These are phyloP conservation scores for Alectura lathami DNA, from an alignment of 2,113 vertebrate species.

Conservation along the genomic window DNA sequence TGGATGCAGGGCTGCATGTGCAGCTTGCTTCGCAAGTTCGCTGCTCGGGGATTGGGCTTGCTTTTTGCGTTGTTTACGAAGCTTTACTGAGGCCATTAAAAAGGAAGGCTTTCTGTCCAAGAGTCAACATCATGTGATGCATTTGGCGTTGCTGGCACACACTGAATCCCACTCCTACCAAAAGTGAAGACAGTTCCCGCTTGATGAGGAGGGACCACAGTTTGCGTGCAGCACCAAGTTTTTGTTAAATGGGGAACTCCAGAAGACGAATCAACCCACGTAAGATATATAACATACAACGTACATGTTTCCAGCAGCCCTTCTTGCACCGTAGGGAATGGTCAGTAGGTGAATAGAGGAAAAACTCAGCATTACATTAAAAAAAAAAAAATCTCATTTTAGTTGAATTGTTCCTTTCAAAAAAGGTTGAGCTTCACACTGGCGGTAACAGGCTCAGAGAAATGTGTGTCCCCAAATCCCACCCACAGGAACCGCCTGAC, in stretches of 20 bases:
- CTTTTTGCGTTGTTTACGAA: background rate
- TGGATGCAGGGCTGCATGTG: background rate
- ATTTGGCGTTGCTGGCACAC: accelerated
- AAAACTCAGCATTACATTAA: background rate
- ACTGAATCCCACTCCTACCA: background rate
- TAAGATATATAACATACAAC: accelerated
- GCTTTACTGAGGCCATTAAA: background rate
- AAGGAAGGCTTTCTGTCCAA: background rate
- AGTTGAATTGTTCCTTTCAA: background rate
- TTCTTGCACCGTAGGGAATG: background rate
- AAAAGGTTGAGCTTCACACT: background rate
- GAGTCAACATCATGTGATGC: background rate
- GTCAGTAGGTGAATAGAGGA: background rate
- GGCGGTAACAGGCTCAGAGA: background rate
- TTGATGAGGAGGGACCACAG: too few relatives aligned
- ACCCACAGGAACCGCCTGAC: background rate
- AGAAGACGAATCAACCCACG: background rate
- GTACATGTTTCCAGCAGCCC: background rate
- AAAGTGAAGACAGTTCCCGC: background rate
- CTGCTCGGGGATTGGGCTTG: background rate
- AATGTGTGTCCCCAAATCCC: background rate
- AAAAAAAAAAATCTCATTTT: background rate
- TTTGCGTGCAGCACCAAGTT: background rate
- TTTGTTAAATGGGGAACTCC: background rate
- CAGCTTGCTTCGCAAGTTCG: background rate